Conservation (phyloP, 2,113 vertebrate species). For the Aptenodytes patagonicus region DNA sequence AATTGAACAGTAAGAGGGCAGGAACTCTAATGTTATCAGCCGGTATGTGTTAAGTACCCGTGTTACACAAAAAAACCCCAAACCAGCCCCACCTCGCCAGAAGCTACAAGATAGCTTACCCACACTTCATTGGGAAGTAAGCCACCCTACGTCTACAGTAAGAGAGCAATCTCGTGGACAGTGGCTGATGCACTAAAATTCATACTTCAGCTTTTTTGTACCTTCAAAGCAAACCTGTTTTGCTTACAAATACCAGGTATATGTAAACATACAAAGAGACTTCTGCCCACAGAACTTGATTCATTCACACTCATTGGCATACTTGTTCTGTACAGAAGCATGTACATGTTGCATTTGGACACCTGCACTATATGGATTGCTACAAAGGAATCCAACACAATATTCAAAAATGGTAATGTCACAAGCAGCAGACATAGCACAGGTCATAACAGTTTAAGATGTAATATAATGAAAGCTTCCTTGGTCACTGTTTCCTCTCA, state of each 20-base stretch:
- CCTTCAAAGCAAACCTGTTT: not conserved
- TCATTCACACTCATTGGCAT: not conserved
- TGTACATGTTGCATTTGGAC: rapidly evolving
- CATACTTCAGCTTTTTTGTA: not conserved
- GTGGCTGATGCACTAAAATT: not conserved
- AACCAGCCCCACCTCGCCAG: not conserved
- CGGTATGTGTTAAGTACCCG: not conserved
- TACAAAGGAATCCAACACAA: not conserved
- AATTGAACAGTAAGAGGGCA: not conserved
- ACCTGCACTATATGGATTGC: not conserved
- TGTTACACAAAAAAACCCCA: not conserved
- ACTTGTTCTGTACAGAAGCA: not conserved
- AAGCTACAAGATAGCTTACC: not conserved
- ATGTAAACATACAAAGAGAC: not conserved
- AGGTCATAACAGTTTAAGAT: not conserved
- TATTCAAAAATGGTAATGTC: not conserved
- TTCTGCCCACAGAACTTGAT: not conserved
- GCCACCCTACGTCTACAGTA: not conserved
- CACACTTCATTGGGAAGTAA: not conserved
- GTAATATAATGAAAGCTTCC: not conserved
- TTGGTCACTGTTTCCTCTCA: not conserved
- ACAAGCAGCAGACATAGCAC: not conserved
- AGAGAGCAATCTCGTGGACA: not conserved
- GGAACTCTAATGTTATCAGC: not conserved
- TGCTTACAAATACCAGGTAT: not conserved